Conservation (phyloP, 2,113 vertebrate species). For the Stegostoma tigrinum region DNA sequence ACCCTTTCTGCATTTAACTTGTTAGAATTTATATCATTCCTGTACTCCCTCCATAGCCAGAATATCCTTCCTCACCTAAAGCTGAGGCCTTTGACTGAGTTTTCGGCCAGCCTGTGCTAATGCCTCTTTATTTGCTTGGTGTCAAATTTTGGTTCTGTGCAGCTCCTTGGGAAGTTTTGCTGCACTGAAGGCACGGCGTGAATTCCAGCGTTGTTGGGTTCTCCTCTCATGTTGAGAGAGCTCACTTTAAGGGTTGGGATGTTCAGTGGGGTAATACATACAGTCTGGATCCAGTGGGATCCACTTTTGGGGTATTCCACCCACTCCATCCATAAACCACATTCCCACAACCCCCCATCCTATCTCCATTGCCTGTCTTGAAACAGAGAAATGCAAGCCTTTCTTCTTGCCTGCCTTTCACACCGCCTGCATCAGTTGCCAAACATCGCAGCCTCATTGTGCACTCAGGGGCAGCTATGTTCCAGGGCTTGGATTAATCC, state of each 20-base stretch:
- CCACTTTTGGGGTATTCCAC: not conserved
- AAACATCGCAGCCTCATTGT: not conserved
- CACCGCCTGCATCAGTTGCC: not conserved
- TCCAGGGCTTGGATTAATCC: not conserved
- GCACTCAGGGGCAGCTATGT: not conserved
- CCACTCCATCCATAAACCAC: not conserved
- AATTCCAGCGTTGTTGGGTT: not conserved
- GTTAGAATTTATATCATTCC: no score
- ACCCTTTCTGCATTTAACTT: no score
- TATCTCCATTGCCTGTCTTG: not conserved
- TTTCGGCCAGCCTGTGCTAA: not conserved
- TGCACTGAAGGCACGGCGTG: not conserved
- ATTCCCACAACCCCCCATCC: fast-evolving
- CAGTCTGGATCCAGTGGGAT: not conserved
- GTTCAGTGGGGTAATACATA: not conserved
- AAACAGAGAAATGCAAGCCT: not conserved
- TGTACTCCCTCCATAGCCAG: no score
- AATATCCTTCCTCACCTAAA: not conserved
- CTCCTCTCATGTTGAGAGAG: not conserved
- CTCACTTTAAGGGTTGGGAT: not conserved
- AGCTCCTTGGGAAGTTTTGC: not conserved
- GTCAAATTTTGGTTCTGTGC: not conserved
- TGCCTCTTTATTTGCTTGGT: not conserved
- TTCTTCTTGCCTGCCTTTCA: not conserved
- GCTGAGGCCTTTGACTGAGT: not conserved